phyloP scores from a whole-genome alignment of 2,888 invertebrate species.

The Serripes groenlandicus region DNA sequence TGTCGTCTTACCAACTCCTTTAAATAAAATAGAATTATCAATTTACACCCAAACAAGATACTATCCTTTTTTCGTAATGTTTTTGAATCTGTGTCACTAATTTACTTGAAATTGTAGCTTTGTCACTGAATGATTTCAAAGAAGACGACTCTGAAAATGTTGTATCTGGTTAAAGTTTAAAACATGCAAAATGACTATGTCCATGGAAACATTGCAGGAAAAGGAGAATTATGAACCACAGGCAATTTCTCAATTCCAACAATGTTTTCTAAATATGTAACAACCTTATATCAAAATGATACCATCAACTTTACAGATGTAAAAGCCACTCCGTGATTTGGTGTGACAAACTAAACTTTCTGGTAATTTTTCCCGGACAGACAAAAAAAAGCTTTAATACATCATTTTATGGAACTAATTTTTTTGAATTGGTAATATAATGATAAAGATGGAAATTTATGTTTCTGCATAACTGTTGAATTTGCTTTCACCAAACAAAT shows the following conservation, averaged over 20 bases:
- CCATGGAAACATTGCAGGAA: background rate
- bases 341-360: too few relatives aligned
- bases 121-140: background rate
- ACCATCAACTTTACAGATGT: too few relatives aligned
- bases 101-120: background rate
- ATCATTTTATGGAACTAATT: too few relatives aligned
- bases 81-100: background rate
- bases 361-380: too few relatives aligned
- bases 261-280: background rate
- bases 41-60: background rate
- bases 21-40: slow-evolving; percentile 6
- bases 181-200: background rate
- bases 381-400: too few relatives aligned
- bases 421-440: too few relatives aligned
- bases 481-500: too few relatives aligned
- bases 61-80: background rate
- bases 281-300: background rate
- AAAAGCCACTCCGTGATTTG: too few relatives aligned
- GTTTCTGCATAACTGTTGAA: too few relatives aligned
- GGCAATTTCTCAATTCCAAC: background rate
- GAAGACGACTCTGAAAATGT: background rate
- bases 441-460: too few relatives aligned
- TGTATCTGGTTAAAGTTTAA: background rate
- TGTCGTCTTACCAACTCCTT: slow-evolving; percentile 91
- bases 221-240: background rate